phyloP scores from a whole-genome alignment of 1,140 invertebrate species.

The Chionoecetes opilio region DNA sequence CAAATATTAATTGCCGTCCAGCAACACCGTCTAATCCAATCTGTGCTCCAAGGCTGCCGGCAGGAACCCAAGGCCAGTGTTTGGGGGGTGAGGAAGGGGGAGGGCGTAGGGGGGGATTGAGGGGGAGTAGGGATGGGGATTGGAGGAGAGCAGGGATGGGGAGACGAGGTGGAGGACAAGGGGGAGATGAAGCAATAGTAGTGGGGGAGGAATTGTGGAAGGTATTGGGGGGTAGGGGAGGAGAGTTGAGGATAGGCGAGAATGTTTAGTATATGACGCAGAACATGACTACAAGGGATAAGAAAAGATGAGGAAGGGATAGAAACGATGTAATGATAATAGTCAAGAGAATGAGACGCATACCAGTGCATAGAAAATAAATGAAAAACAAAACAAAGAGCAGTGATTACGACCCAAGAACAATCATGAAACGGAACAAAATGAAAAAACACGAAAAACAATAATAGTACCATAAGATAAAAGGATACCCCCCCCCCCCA shows the following conservation, averaged over 20 bases:
- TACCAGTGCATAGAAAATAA: too few relatives aligned
- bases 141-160: background rate
- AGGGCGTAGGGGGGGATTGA: background rate
- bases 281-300: background rate
- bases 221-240: background rate
- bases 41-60: constrained; percentile 40
- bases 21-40: background rate
- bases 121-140: background rate
- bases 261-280: background rate
- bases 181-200: background rate
- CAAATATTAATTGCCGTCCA: constrained; percentile 47
- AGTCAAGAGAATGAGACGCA: too few relatives aligned
- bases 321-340: too few relatives aligned
- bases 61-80: background rate
- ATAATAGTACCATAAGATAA: too few relatives aligned
- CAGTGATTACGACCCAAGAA: too few relatives aligned
- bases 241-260: background rate
- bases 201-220: background rate
- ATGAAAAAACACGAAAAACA: too few relatives aligned
- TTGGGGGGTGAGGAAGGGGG: background rate
- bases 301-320: too few relatives aligned
- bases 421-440: too few relatives aligned
- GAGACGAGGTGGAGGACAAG: background rate
- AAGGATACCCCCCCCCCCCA: too few relatives aligned
- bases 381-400: too few relatives aligned